phyloP scores from a whole-genome alignment of 2,113 vertebrate species.

The Aviceda subcristata region DNA sequence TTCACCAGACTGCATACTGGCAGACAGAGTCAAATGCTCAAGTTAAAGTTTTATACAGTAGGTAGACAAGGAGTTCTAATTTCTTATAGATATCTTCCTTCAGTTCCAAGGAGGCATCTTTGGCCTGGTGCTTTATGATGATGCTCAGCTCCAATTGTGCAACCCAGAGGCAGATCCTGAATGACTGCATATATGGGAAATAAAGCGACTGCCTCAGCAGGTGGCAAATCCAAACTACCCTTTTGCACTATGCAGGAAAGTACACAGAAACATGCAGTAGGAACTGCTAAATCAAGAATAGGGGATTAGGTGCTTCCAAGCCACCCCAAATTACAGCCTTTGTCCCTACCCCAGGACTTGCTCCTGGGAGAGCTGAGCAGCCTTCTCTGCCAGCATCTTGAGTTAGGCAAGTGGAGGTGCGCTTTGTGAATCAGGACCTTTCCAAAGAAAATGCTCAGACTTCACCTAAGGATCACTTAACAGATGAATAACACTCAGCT shows the following conservation, averaged over 20 bases:
- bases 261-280: neutral
- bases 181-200: neutral
- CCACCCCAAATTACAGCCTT: neutral
- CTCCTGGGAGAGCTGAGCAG: neutral
- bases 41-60: neutral
- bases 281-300: neutral
- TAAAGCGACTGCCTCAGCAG: neutral
- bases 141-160: neutral
- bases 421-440: neutral
- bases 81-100: neutral
- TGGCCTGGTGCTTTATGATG: neutral
- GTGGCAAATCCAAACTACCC: neutral
- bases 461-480: neutral
- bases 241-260: neutral
- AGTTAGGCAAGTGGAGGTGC: fast-evolving
- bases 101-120: neutral
- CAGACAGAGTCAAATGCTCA: neutral
- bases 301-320: neutral
- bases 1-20: neutral
- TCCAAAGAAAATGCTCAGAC: neutral
- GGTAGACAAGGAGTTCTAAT: neutral
- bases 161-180: neutral
- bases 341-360: neutral
- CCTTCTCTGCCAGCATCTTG: neutral
- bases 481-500: neutral